Evolutionary conservation across 2,888 invertebrate genomes (phyloP), one percentile per base, ranked within the genome.

Genomic region (Selenia dentaria): DNA sequence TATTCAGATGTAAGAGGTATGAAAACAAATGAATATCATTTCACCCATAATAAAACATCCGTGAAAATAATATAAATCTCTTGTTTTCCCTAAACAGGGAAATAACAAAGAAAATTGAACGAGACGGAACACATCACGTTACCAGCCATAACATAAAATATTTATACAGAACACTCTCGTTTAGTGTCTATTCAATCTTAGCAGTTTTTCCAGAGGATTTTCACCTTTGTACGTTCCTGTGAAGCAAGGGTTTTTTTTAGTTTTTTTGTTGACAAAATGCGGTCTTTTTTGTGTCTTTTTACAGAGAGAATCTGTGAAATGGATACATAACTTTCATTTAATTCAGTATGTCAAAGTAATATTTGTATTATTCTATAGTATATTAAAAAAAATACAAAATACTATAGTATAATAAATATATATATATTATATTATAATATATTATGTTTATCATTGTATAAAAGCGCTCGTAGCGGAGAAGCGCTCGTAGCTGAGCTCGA

Each of bases 191-290:
- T 37, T 26, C 45, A 24, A 42, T 50, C 58, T 57, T 59, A 37
- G 20, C 58, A 28, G 32, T n/a, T 52, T 59, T 57, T 54, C 28
- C 31, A 56, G 49, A 62, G 62, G 67, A 62, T 67, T 62, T 65
- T 62, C 63, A 60, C 59, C 62, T 67, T 70, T 71, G 62, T 68
- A 58, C 57, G 37, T 46, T n/a, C n/a, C n/a, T 45, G 46, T 47
- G 43, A 57, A 58, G 64, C 50, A 57, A 37, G 36, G 49, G 50
- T 51, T n/a, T n/a, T 52, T 62, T 59, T 51, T 52, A 8, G 57
- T 54, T 46, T 61, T 73, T 70, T 67, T 69, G 67, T 71, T 64
- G 62, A 66, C 60, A 66, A 65, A 70, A 68, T 63, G 57, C 59
- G 45, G 63, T 42, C 55, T 57, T 63, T 61, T 67, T 55, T 24